These are phyloP conservation scores for Sinopyrophorus schimmeli DNA, from an alignment of 2,888 invertebrate genomes.

Conservation along the genomic window DNA sequence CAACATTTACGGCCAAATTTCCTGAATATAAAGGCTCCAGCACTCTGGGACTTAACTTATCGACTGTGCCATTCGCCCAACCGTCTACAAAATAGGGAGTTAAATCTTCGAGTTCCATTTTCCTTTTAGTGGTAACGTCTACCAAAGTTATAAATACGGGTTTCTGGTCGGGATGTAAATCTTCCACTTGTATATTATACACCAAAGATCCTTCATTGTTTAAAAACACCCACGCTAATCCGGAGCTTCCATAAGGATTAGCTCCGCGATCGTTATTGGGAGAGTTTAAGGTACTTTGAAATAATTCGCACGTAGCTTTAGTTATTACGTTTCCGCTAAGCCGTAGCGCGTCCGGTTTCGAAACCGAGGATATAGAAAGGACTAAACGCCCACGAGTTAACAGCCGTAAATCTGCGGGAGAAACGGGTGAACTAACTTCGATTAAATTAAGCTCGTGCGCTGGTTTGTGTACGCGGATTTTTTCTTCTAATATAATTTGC, in stretches of 20 bases:
- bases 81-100: slow-evolving; percentile 59
- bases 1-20: slow-evolving; percentile 77
- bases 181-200: slow-evolving; percentile 75
- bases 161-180: slow-evolving; percentile 59
- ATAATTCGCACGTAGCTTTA: slow-evolving; percentile 78
- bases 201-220: slow-evolving; percentile 77
- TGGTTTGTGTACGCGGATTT: slow-evolving; percentile 70
- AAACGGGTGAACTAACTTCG: slow-evolving; percentile 78
- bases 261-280: slow-evolving; percentile 48
- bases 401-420: slow-evolving; percentile 73
- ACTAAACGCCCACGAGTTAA: slow-evolving; percentile 76
- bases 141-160: slow-evolving; percentile 69
- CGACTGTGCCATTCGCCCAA: slow-evolving; percentile 73
- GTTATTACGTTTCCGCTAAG: slow-evolving; percentile 74
- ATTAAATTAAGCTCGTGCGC: slow-evolving; percentile 76
- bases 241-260: slow-evolving; percentile 58
- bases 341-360: slow-evolving; percentile 64
- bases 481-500: slow-evolving; percentile 72
- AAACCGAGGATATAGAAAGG: slow-evolving; percentile 71
- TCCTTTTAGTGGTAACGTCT: slow-evolving; percentile 64
- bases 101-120: slow-evolving; percentile 75
- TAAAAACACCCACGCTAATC: slow-evolving; percentile 77
- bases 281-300: slow-evolving; percentile 69
- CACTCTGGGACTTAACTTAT: slow-evolving; percentile 77
- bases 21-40: slow-evolving; percentile 82